phyloP scores from a whole-genome alignment of 2,797 vertebrate species.

The Notoglanidium macrostoma region DNA sequence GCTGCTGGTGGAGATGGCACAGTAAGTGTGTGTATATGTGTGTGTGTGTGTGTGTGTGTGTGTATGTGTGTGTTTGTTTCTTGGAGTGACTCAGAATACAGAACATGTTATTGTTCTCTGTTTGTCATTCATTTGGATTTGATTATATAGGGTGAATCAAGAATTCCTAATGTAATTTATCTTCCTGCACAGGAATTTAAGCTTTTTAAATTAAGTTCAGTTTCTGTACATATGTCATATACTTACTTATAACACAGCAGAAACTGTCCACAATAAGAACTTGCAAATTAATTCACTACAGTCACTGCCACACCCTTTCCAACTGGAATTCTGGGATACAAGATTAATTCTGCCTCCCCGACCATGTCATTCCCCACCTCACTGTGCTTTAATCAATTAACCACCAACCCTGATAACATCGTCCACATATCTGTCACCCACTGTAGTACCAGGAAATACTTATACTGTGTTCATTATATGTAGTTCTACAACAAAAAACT shows the following conservation, averaged over 20 bases:
- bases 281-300: background rate
- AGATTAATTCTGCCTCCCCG: slow-evolving; percentile 29
- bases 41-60: slow-evolving; percentile 32
- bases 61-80: background rate
- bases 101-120: slow-evolving; percentile 20
- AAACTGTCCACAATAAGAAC: slow-evolving; percentile 2
- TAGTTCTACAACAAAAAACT: no score
- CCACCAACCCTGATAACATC: background rate
- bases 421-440: background rate
- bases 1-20: slow-evolving; percentile 60
- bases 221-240: background rate
- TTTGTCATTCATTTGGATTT: background rate
- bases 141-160: slow-evolving; percentile 28
- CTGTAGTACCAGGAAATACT: background rate
- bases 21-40: slow-evolving; percentile 35
- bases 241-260: background rate
- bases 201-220: slow-evolving; percentile 17
- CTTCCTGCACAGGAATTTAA: background rate
- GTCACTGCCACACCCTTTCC: slow-evolving; percentile 37
- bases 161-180: slow-evolving; percentile 24
- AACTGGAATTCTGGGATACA: slow-evolving; percentile 13
- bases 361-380: background rate
- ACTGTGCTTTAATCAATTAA: slow-evolving; percentile 3
- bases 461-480: background rate
- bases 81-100: background rate